A percentile compares a stretch with the other conserved stretches of the same genome.
phyloP scores from a whole-genome alignment of 2,113 vertebrate genomes.

The Mesembrinibis cayennensis region DNA sequence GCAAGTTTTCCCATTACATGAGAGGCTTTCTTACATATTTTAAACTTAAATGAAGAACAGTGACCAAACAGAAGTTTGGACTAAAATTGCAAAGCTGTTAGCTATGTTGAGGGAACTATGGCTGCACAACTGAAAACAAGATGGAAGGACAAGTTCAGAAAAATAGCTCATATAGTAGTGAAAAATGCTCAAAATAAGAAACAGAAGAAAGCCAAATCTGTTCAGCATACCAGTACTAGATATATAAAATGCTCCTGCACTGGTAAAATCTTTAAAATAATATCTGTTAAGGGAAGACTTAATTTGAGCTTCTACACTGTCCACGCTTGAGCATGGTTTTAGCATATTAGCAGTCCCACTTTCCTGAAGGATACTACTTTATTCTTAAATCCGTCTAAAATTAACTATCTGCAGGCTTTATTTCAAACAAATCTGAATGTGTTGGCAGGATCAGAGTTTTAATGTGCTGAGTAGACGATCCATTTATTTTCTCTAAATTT shows the following conservation, averaged over 20 bases:
- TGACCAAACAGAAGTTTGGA: constrained; percentile 60
- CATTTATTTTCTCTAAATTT: neutral
- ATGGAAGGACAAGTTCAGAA: constrained; percentile 47
- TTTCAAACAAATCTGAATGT: neutral
- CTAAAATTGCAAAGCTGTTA: constrained; percentile 59
- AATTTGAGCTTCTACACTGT: constrained; percentile 20
- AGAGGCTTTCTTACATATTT: constrained; percentile 72
- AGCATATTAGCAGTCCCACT: neutral
- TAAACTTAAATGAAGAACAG: constrained; percentile 61
- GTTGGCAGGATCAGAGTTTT: neutral
- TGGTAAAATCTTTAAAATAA: constrained; percentile 49
- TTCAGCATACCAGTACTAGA: neutral
- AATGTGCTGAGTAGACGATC: constrained; percentile 5
- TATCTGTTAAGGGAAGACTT: constrained; percentile 33
- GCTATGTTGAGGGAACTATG: constrained; percentile 26
- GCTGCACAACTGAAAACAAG: neutral
- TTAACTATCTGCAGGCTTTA: neutral
- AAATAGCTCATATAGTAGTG: constrained; percentile 43
- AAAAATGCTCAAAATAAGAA: constrained; percentile 68
- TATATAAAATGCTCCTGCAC: constrained; percentile 12
- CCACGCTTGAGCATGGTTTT: neutral
- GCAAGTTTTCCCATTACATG: constrained; percentile 76
- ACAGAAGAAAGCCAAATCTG: constrained; percentile 73
- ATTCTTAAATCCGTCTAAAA: neutral
- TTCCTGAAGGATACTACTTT: neutral